phyloP scores from a whole-genome alignment of 2,888 invertebrate species.

The Pseudoips prasinana region DNA sequence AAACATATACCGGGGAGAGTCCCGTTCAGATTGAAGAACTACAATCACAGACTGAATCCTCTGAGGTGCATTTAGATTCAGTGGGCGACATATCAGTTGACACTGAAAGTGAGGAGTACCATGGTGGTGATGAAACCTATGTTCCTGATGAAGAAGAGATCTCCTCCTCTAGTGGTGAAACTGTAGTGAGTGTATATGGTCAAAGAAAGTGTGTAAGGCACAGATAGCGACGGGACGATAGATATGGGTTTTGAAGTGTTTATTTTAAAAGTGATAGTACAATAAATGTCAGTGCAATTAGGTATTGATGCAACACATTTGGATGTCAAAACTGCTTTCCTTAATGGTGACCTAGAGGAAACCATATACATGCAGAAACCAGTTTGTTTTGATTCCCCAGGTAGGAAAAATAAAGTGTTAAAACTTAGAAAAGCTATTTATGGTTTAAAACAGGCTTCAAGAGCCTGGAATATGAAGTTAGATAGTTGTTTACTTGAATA shows the following conservation, averaged over 20 bases:
- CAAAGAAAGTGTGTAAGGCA: no score
- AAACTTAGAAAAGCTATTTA: conserved; percentile 2
- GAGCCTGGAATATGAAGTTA: conserved; percentile 15
- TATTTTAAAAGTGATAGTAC: conserved; percentile 2
- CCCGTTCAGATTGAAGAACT: no score
- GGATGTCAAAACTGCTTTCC: conserved; percentile 3
- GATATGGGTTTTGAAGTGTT: conserved; percentile 7
- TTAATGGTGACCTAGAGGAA: conserved; percentile 7
- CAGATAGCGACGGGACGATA: conserved; percentile 3
- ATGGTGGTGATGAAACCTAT: not conserved
- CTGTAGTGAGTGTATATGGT: not conserved
- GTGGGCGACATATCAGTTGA: conserved; percentile 17
- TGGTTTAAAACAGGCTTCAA: conserved; percentile 11
- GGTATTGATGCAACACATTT: conserved; percentile 1
- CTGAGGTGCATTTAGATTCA: conserved; percentile 23
- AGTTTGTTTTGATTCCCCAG: not conserved
- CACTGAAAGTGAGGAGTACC: not conserved
- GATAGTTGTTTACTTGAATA: conserved; percentile 9
- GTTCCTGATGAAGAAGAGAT: no score
- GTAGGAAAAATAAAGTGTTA: not conserved
- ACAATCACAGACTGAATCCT: no score
- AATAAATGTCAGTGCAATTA: not conserved
- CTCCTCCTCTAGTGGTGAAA: no score
- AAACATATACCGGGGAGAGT: not conserved
- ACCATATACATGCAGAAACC: conserved; percentile 1